phyloP scores from a whole-genome alignment of 2,888 invertebrate genomes.

The Keiferia lycopersicella region DNA sequence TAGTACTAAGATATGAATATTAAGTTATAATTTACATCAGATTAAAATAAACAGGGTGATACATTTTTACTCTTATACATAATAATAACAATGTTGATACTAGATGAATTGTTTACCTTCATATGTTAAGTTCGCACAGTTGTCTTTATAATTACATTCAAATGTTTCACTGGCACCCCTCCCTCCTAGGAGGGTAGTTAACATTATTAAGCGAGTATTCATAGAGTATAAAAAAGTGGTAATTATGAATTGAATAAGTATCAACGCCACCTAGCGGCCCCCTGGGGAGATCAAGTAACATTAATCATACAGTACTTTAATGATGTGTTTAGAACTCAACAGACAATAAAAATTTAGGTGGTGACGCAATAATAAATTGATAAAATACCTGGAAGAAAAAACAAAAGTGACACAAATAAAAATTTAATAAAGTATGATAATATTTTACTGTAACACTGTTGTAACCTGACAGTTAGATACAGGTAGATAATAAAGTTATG shows the following conservation, averaged over 20 bases:
- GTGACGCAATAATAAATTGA: not conserved
- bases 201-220: constrained; percentile 41
- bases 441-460: too few species aligned
- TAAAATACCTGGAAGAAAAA: not conserved
- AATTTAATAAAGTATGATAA: too few species aligned
- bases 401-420: not conserved
- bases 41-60: too few species aligned
- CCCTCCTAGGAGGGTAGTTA: constrained; percentile 38
- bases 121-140: constrained; percentile 12
- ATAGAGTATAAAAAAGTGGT: constrained; percentile 42
- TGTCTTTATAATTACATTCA: constrained; percentile 20
- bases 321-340: constrained; percentile 44
- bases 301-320: constrained; percentile 62
- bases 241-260: constrained; percentile 65
- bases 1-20: too few species aligned
- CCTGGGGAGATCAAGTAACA: constrained; percentile 51
- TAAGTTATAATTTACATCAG: too few species aligned
- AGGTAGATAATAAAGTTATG: not conserved
- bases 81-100: not conserved
- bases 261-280: constrained; percentile 59
- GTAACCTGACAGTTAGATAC: too few species aligned
- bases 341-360: constrained; percentile 3
- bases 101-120: too few species aligned
- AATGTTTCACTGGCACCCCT: constrained; percentile 21
- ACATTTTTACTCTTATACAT: not conserved